Conservation (phyloP, 2,888 invertebrate species). For the Drepana falcataria region DNA sequence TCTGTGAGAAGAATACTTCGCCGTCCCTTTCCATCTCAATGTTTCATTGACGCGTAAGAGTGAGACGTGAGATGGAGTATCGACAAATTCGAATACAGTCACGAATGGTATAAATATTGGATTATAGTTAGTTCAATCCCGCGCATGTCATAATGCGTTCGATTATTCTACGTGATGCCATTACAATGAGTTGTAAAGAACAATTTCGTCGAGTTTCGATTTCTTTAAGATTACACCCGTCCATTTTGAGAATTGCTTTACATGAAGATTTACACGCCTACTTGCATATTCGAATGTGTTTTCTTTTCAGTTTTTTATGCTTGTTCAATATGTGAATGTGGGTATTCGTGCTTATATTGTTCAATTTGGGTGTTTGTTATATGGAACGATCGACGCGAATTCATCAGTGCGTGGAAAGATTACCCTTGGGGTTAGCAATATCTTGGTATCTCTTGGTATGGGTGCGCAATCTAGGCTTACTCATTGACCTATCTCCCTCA, state of each 20-base stretch:
- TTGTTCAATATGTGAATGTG: neutral
- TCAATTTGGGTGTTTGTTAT: conserved; percentile 1
- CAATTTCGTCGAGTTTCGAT: conserved; percentile 58
- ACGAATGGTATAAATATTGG: conserved; percentile 74
- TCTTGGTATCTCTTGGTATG: too few species aligned
- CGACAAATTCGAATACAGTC: conserved; percentile 43
- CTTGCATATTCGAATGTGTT: conserved; percentile 37
- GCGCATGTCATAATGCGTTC: conserved; percentile 75
- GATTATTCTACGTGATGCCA: conserved; percentile 77
- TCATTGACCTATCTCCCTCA: too few species aligned
- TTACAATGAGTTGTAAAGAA: conserved; percentile 64
- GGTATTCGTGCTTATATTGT: neutral
- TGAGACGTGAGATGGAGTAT: conserved; percentile 12
- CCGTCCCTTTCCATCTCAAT: conserved; percentile 27
- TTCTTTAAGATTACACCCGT: conserved; percentile 65
- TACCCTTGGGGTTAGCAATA: too few species aligned
- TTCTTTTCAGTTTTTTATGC: neutral
- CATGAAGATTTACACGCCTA: conserved; percentile 55
- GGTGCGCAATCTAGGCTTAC: too few species aligned
- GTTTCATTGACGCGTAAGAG: conserved; percentile 16
- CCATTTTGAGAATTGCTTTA: conserved; percentile 55
- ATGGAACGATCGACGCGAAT: too few species aligned
- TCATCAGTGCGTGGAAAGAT: too few species aligned
- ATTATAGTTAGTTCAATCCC: conserved; percentile 76
- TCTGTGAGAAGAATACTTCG: conserved; percentile 27